Base-by-base conservation (phyloP, 1,140 invertebrate genomes). In the Caenorhabditis brenneri region DNA sequence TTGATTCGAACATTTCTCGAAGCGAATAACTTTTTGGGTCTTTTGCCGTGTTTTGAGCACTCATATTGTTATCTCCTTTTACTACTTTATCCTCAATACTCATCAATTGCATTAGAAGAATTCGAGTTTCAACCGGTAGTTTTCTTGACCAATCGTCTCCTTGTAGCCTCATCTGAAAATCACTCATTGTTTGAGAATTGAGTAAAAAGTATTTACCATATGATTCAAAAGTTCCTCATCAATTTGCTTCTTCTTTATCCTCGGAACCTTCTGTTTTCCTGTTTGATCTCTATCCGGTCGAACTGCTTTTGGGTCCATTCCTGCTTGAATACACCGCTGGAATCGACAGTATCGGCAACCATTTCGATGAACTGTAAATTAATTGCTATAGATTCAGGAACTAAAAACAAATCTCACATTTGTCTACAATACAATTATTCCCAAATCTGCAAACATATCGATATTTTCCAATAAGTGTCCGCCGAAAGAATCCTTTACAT, bases 381-480 rank as follows among this genome's bases (percentile, higher is more conserved):
- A 27, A 0, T 27, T 27, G 12, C 10, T 24, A 10, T 7, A 60
- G 15, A 60, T 36, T 27, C 22, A n/a, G 79, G 22, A n/a, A n/a
- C n/a, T n/a, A 27, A 5, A 7, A 48, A 24, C n/a, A 51, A 65
- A 46, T 74, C 42, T 89, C 82, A 91, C 88, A 88, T 89, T 91
- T 91, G 83, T 90, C 89, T 33, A 91, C 89, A 46, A 91, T 85
- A 81, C 89, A 90, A 79, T 91, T 88, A 79, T 90, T 90, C 42
- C 86, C 90, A 69, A 90, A 90, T 53, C 89, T 85, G 55, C 89
- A 90, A 27, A 86, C 88, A 83, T 90, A 91, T 58, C 87, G 79
- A 79, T 90, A 91, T 79, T 90, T 91, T 39, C 89, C 89, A 29
- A 87, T 91, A 46, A 90, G 60, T n/a, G 89, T 90, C 5, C 89